phyloP scores from a whole-genome alignment of 1,140 invertebrate genomes.

The Drosophila biarmipes region DNA sequence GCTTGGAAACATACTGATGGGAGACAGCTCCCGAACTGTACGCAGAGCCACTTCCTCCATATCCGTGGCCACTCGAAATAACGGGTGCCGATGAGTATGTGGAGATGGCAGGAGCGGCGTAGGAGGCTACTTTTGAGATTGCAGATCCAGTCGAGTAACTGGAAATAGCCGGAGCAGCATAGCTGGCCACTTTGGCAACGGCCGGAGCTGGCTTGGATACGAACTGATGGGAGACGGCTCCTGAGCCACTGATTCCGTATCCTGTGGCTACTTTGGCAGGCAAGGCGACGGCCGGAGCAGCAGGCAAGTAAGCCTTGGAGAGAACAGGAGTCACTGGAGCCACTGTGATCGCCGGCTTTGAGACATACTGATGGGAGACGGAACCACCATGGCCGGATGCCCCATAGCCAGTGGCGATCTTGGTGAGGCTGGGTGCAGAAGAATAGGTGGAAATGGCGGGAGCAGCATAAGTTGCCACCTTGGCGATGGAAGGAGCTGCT shows the following conservation, averaged over 20 bases:
- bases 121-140: constrained; percentile 43
- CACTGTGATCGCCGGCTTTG: constrained; percentile 52
- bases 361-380: constrained; percentile 63
- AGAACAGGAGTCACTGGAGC: constrained; percentile 26
- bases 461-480: constrained; percentile 59
- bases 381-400: constrained; percentile 42
- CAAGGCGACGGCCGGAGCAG: constrained; percentile 19
- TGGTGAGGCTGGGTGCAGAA: constrained; percentile 44
- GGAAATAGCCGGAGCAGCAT: constrained; percentile 40
- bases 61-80: constrained; percentile 42
- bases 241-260: constrained; percentile 32
- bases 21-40: constrained; percentile 53
- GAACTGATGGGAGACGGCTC: constrained; percentile 59
- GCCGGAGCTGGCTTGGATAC: constrained; percentile 56
- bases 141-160: constrained; percentile 43
- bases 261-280: constrained; percentile 23
- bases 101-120: constrained; percentile 39
- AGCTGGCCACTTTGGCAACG: constrained; percentile 36
- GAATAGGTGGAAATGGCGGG: constrained; percentile 54
- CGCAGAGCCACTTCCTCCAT: constrained; percentile 33
- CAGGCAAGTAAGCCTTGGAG: constrained; percentile 24
- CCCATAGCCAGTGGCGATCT: constrained; percentile 42
- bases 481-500: constrained; percentile 54
- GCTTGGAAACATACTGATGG: constrained; percentile 74
- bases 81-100: constrained; percentile 39